Conservation (phyloP, 2,888 invertebrate genomes). For the Galeruca laticollis region DNA sequence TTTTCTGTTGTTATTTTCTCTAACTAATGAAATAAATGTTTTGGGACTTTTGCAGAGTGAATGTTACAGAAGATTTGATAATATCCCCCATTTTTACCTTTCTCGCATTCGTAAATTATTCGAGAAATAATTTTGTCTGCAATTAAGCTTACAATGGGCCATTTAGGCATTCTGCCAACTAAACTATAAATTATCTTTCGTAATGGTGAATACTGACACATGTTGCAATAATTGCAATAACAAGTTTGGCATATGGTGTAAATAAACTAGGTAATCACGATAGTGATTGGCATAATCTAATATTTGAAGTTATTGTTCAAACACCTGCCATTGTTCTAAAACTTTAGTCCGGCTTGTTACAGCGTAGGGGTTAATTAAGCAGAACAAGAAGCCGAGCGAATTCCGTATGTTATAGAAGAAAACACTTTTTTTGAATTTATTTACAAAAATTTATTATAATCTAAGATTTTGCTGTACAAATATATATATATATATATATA, state of each 20-base stretch:
- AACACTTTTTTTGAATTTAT: no score
- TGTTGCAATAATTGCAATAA: no score
- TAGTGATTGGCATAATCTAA: neutral
- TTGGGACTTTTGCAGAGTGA: neutral
- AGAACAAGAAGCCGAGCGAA: neutral
- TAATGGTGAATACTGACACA: neutral
- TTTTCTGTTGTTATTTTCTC: neutral
- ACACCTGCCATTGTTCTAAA: neutral
- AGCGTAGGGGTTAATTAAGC: neutral
- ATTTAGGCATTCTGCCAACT: neutral
- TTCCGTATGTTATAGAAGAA: no score
- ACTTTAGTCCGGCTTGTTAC: neutral
- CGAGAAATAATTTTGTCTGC: neutral
- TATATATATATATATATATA: no score
- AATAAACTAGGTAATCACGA: slow-evolving; percentile 4
- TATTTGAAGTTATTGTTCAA: neutral
- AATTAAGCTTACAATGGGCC: neutral
- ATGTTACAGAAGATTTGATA: no score
- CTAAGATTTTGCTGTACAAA: no score
- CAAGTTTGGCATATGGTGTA: neutral
- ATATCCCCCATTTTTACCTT: no score
- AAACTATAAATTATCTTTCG: neutral
- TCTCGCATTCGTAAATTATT: no score
- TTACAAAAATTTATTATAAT: no score
- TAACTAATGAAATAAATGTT: neutral